Base-by-base conservation (phyloP, 2,888 invertebrate genomes). In the Drosophila rellima region DNA sequence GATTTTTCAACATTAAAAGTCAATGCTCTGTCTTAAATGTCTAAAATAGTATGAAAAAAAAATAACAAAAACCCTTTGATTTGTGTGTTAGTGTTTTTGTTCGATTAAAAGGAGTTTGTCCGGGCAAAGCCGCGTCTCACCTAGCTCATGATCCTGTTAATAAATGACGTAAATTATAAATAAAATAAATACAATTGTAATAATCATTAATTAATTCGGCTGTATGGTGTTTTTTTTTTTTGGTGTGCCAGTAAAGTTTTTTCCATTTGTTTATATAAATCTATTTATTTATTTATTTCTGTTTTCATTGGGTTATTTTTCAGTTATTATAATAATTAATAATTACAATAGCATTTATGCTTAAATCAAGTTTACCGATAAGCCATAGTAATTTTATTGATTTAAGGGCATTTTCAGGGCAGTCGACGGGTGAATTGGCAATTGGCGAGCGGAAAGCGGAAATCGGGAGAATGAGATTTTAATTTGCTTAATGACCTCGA, bases 301-400 rank as follows among this genome's bases (percentile, higher is more conserved):
- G 18, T 37, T 26, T 31, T 50, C 13, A 13, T 18, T 40, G 50
- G 15, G 10, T 29, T 23, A 10, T 5, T 37, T 17, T 39, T 29
- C 20, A 39, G n/a, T 45, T 54, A 44, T 59, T 45, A 51, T 29
- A 50, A 29, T 20, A 39, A 62, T 62, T 62, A 65, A 42, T 51
- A 51, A 60, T 52, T 66, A 39, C 52, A 60, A 66, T 35, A 20
- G 37, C 26, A 52, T 60, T 51, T 17, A 29, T 37, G 42, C 48
- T 78, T 61, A 42, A 55, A 70, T 64, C 50, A 48, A 48, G 44
- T 65, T 56, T 72, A 45, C 59, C 11, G 26, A 59, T 52, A 57
- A 65, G 45, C 51, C 70, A 48, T 47, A 40, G 37, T 33, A 68
- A 62, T 62, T 79, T 68, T 68, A 65, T 78, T 78, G 67, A 70